These are phyloP conservation scores for Trisateles emortualis DNA, from an alignment of 2,888 invertebrate species.

Conservation along the genomic window DNA sequence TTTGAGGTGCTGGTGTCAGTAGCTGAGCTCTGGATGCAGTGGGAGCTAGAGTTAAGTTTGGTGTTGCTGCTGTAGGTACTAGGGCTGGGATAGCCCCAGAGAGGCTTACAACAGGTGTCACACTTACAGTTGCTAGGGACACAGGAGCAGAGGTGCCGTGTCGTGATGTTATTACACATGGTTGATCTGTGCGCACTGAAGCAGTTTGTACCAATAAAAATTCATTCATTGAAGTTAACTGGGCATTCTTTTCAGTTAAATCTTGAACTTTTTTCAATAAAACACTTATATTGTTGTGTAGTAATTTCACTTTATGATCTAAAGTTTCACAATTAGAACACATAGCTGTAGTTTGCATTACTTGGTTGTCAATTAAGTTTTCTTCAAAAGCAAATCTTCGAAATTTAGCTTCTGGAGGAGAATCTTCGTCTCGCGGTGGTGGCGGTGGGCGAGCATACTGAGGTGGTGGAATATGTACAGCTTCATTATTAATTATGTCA, in stretches of 20 bases:
- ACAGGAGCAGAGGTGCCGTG: conserved; percentile 82
- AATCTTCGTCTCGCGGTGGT: conserved; percentile 70
- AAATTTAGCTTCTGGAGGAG: conserved; percentile 78
- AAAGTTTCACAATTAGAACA: conserved; percentile 76
- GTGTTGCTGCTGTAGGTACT: conserved; percentile 75
- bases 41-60: conserved; percentile 76
- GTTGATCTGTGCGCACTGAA: conserved; percentile 73
- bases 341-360: conserved; percentile 59
- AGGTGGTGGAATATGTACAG: conserved; percentile 55
- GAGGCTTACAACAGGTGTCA: conserved; percentile 80
- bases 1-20: conserved; percentile 80
- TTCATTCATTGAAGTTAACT: conserved; percentile 82
- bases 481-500: conserved; percentile 61
- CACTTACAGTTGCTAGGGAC: conserved; percentile 81
- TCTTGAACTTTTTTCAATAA: conserved; percentile 78
- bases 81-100: conserved; percentile 77
- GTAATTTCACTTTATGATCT: conserved; percentile 77
- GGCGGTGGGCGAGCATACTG: conserved; percentile 63
- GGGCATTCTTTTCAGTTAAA: conserved; percentile 79
- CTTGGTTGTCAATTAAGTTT: conserved; percentile 66
- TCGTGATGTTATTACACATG: conserved; percentile 82
- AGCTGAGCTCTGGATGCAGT: conserved; percentile 80
- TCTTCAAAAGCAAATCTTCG: conserved; percentile 74
- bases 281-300: conserved; percentile 83
- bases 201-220: conserved; percentile 79